A percentile compares a stretch with the other conserved stretches of the same genome.
phyloP scores from a whole-genome alignment of 2,797 vertebrate species.

The Danio tinwini region DNA sequence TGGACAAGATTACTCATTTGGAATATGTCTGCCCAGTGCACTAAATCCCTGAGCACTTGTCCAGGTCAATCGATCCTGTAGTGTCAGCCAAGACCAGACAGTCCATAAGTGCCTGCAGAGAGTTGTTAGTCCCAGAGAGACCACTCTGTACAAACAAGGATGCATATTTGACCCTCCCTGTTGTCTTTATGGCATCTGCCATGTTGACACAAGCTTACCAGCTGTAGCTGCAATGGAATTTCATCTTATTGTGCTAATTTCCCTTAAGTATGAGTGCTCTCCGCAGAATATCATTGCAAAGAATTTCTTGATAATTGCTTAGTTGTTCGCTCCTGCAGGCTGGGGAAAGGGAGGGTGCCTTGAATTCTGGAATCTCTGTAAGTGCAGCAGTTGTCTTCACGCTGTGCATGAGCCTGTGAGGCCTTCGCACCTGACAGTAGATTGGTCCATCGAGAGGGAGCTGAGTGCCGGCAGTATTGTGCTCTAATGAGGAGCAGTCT shows the following conservation, averaged over 20 bases:
- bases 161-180: conserved; percentile 65
- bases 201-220: conserved; percentile 61
- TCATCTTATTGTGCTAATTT: conserved; percentile 61
- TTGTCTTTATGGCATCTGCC: conserved; percentile 58
- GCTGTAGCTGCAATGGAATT: conserved; percentile 46
- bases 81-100: conserved; percentile 63
- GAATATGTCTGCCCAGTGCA: conserved; percentile 57
- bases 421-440: conserved; percentile 56
- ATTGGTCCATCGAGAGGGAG: conserved; percentile 49
- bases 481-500: conserved; percentile 62
- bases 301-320: conserved; percentile 60
- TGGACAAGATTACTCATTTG: conserved; percentile 57
- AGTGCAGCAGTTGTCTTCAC: conserved; percentile 41
- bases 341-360: conserved; percentile 4
- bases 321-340: conserved; percentile 42
- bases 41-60: conserved; percentile 58
- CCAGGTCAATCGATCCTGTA: conserved; percentile 59
- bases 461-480: conserved; percentile 53
- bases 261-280: conserved; percentile 31
- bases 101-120: conserved; percentile 62
- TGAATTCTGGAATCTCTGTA: conserved; percentile 46
- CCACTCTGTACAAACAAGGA: conserved; percentile 67
- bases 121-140: conserved; percentile 68
- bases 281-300: conserved; percentile 56
- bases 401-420: conserved; percentile 48